These are phyloP conservation scores for Epinephelus malabaricus DNA, from an alignment of 2,797 vertebrate species.

Conservation along the genomic window DNA sequence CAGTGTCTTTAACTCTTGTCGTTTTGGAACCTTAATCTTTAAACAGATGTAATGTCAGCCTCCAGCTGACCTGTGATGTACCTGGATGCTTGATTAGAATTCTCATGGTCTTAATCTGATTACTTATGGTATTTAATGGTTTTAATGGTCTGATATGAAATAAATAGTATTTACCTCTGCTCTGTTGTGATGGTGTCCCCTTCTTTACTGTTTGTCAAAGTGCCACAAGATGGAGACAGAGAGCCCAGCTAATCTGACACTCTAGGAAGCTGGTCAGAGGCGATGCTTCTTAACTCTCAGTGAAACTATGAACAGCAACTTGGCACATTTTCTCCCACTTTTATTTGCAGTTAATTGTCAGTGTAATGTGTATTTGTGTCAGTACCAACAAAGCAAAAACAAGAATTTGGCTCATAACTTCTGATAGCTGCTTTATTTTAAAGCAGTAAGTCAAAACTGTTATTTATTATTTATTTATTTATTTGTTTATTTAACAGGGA, in stretches of 20 bases:
- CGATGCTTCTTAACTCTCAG: neutral
- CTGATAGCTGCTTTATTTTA: neutral
- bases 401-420: neutral
- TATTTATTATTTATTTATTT: too few species aligned
- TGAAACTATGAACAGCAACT: neutral
- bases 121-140: constrained; percentile 38
- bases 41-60: neutral
- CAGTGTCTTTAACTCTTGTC: neutral
- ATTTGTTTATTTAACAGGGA: too few species aligned
- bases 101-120: neutral
- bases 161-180: constrained; percentile 62
- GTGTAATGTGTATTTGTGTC: too few species aligned
- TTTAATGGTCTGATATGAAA: constrained; percentile 60
- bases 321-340: neutral
- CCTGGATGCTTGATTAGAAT: neutral
- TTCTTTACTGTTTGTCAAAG: constrained; percentile 1
- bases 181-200: neutral
- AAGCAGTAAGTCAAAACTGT: neutral
- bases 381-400: neutral
- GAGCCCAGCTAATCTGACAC: neutral
- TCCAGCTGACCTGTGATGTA: constrained; percentile 5
- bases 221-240: constrained; percentile 40
- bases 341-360: too few species aligned
- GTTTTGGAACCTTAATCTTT: neutral
- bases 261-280: neutral